A percentile compares a stretch with the other conserved stretches of the same genome.
These are phyloP conservation scores for Porites cylindrica DNA, from an alignment of 92 coral and sea anemone genomes.

Conservation along the genomic window DNA sequence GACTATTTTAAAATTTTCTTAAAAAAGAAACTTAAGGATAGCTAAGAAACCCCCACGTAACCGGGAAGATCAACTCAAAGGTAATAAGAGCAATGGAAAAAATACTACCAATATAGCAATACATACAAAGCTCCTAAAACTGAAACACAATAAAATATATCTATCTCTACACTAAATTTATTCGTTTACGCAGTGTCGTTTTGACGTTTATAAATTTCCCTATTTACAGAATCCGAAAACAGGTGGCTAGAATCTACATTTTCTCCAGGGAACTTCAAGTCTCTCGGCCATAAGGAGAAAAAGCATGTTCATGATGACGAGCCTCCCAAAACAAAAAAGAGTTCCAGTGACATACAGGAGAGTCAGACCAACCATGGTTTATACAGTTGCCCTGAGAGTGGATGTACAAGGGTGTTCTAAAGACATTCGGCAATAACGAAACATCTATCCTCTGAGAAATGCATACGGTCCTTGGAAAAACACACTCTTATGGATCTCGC, in stretches of 20 bases:
- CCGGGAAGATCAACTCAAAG: neutral
- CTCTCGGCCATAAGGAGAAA: neutral
- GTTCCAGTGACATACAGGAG: neutral
- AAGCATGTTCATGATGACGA: neutral
- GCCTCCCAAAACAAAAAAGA: neutral
- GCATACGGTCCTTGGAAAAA: constrained; percentile 20
- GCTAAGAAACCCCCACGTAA: neutral
- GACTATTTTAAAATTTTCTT: neutral
- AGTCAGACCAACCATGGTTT: constrained; percentile 2
- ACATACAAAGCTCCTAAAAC: no score
- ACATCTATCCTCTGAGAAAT: constrained; percentile 41
- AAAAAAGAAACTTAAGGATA: no score
- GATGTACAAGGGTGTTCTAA: constrained; percentile 8
- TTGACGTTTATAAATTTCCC: neutral
- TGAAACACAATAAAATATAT: no score
- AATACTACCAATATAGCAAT: neutral
- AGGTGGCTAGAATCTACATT: neutral
- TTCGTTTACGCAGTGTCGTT: neutral
- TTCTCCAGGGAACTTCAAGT: constrained; percentile 3
- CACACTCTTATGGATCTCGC: constrained; percentile 13
- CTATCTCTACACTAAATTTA: no score
- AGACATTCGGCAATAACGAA: constrained; percentile 27
- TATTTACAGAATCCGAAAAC: neutral
- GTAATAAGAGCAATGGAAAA: neutral
- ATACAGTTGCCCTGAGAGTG: neutral